These are phyloP conservation scores for Crotalus adamanteus DNA, from an alignment of 2,797 vertebrate genomes.

Conservation along the genomic window DNA sequence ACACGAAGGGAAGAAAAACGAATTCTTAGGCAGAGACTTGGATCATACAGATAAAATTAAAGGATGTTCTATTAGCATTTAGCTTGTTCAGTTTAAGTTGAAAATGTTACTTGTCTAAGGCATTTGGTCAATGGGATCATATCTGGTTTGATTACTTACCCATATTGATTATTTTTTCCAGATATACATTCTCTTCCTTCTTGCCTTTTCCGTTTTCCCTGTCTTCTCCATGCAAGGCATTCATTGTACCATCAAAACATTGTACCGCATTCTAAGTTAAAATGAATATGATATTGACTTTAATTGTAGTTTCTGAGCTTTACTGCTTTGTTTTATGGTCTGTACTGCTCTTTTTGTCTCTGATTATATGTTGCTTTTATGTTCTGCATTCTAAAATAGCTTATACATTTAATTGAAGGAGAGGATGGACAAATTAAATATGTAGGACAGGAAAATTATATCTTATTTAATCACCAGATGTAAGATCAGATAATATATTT, in stretches of 20 bases:
- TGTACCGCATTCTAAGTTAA: not conserved
- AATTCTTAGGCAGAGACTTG: not conserved
- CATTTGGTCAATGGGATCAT: not conserved
- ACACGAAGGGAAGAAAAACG: not conserved
- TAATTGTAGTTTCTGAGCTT: not conserved
- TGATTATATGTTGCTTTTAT: not conserved
- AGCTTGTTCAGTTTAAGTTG: not conserved
- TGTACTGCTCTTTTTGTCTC: not conserved
- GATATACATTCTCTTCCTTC: not conserved
- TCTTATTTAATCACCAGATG: not conserved
- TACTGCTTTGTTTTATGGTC: not conserved
- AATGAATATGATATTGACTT: not conserved
- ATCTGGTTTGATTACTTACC: not conserved
- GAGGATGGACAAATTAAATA: not conserved
- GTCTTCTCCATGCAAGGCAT: not conserved
- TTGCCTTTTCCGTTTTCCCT: not conserved
- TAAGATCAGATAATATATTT: not conserved
- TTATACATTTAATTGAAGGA: not conserved
- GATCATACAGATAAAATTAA: not conserved
- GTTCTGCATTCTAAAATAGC: not conserved
- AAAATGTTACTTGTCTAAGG: not conserved
- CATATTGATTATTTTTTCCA: not conserved
- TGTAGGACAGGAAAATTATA: not conserved
- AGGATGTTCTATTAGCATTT: not conserved
- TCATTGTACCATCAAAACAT: not conserved